Base-by-base conservation (phyloP, 2,888 invertebrate species). In the Colletes collaris region DNA sequence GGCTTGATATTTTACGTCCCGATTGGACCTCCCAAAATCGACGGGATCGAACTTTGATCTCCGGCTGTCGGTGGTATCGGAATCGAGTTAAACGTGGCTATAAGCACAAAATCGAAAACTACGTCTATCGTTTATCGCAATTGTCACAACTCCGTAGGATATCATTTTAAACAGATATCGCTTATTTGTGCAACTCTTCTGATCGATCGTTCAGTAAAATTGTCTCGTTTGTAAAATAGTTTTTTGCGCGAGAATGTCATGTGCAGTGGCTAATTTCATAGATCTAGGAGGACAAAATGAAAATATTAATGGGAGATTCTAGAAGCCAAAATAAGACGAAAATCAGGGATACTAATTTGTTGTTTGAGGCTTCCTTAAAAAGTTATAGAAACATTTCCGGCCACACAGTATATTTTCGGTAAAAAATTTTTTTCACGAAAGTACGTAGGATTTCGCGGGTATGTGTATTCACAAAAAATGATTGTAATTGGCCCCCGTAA, bases 1-100 rank as follows among this genome's bases (percentile, higher is more conserved):
- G 74, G 76, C 63, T 80, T 73, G 86, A 81, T 86, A 87, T 88
- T 87, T 88, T 81, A 77, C 75, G 62, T 77, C 35, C 58, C 68
- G 77, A 67, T 73, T 64, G 71, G 68, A 76, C 59, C 63, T 68
- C 52, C 68, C 75, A 76, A 74, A 81, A 81, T 83, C 84, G 81
- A 62, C 62, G 53, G 52, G 11, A 16, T 35, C 58, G 82, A 82
- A 83, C 83, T 83, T 82, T 83, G 83, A 82, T 82, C 71, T 79
- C 71, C 60, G 68, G 55, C 56, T 62, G 64, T 63, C 73, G 65
- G 19, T 63, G 75, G 59, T 58, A 69, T 37, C 58, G 2, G 66
- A 79, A 85, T 83, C 52, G 72, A 86, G 81, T 85, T 79, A 83
- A 86, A 70, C 63, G 8, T 50, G 40, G 62, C 59, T 69, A 44